Base-by-base conservation (phyloP, 2,113 vertebrate genomes). In the Bubo scandiacus region DNA sequence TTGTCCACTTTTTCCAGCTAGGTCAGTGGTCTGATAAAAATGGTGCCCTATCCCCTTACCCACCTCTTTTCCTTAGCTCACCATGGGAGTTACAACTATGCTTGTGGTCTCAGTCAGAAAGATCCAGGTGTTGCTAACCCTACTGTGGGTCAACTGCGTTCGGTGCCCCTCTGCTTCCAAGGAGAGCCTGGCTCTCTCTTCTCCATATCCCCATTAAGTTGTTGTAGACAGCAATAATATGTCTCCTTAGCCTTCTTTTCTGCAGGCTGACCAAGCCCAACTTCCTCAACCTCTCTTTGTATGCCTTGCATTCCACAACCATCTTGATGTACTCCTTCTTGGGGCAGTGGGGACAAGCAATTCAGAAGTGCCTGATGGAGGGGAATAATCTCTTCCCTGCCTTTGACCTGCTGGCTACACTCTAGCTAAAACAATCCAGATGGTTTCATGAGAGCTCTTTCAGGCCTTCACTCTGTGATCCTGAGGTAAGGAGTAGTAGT, bases 301-400 rank as follows among this genome's bases (percentile, higher is more conserved):
- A 58, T 58, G 13, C 8, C 27, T 54, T 66, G 17, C 9, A 49
- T 8, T 68, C 34, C 16, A 80, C 25, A 12, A 63, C 10, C 9
- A 23, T n/a, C 23, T 72, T 75, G 16, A 20, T 58, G 8, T 30
- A 63, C 11, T 71, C 29, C 15, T 79, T 36, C 13, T 17, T 20
- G 13, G 23, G 5, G 5, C 3, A 18, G 22, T 4, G 4, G 5
- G 4, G 5, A 27, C 52, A 30, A 6, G 3, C 3, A 65, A 82
- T 4, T 72, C 29, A 43, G 21, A 84, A 74, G 6, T 74, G 3
- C 19, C 45, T 54, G 5, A 27, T 23, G 18, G 10, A 86, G 15
- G 14, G 16, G 8, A 84, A 73, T 23, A 61, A 70, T 27, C 4
- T 83, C 45, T 86, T 81, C 36, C 16, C 4, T 20, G 42, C 10